phyloP scores from a whole-genome alignment of 2,113 vertebrate genomes.

The Rhineura floridana region DNA sequence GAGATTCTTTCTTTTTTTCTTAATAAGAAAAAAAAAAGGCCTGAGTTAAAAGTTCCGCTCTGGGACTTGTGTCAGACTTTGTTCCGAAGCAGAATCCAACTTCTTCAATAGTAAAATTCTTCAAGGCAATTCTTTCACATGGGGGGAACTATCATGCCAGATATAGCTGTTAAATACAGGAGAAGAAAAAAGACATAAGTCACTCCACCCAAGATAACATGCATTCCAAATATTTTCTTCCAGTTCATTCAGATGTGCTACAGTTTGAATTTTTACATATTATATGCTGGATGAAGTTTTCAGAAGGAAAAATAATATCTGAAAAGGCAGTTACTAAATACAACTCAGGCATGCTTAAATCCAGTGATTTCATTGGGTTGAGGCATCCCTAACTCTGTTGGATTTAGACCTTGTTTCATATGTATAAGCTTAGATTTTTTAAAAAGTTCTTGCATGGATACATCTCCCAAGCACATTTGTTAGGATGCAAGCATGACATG shows the following conservation, averaged over 20 bases:
- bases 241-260: conserved; percentile 9
- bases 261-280: conserved; percentile 21
- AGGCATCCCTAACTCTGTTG: neutral
- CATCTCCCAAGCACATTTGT: neutral
- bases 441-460: neutral
- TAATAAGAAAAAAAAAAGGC: conserved; percentile 92
- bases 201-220: conserved; percentile 53
- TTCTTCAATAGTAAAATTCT: conserved; percentile 84
- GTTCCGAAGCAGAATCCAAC: conserved; percentile 85
- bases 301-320: neutral
- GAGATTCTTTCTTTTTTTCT: conserved; percentile 80
- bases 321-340: neutral
- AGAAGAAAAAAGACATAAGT: conserved; percentile 49
- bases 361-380: neutral
- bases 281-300: neutral
- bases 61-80: conserved; percentile 88
- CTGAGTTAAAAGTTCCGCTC: conserved; percentile 95
- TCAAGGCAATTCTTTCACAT: conserved; percentile 96
- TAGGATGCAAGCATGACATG: neutral
- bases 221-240: conserved; percentile 49
- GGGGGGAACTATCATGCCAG: conserved; percentile 96
- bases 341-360: neutral
- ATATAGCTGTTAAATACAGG: conserved; percentile 85
- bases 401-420: neutral
- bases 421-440: neutral